Conservation (phyloP, 2,797 vertebrate species). For the Clangula hyemalis region DNA sequence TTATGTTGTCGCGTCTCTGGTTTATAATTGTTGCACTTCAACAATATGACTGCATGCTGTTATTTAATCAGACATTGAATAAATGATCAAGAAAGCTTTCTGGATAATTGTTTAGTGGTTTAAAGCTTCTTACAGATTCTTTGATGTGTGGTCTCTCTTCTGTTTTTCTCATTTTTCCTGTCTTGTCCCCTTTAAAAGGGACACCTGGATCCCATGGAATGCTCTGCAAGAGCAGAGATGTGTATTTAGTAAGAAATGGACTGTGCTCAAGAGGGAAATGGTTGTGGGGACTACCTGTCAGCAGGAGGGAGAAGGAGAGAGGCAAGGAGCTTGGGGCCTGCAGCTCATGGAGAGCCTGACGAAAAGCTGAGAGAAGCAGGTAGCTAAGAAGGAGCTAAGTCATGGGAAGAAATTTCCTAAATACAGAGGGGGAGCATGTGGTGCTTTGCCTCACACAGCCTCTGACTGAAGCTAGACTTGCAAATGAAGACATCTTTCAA, state of each 20-base stretch:
- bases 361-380: background rate
- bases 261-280: background rate
- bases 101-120: slow-evolving; percentile 28
- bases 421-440: background rate
- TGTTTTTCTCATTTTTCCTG: background rate
- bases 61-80: slow-evolving; percentile 50
- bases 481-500: background rate
- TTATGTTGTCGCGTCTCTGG: slow-evolving; percentile 65
- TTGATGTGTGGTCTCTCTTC: background rate
- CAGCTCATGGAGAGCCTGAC: background rate
- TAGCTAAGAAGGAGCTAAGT: background rate
- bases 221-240: background rate
- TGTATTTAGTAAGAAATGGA: background rate
- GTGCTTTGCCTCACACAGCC: background rate
- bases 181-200: background rate
- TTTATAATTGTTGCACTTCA: slow-evolving; percentile 64
- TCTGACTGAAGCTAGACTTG: background rate
- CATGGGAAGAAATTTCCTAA: background rate
- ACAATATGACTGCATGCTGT: slow-evolving; percentile 55
- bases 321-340: background rate
- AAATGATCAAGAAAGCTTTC: slow-evolving; percentile 56
- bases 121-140: slow-evolving; percentile 16
- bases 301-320: background rate
- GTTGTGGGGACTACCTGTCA: background rate
- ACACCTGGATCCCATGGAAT: background rate